Conservation (phyloP, 2,113 vertebrate genomes). For the Oxyura jamaicensis region DNA sequence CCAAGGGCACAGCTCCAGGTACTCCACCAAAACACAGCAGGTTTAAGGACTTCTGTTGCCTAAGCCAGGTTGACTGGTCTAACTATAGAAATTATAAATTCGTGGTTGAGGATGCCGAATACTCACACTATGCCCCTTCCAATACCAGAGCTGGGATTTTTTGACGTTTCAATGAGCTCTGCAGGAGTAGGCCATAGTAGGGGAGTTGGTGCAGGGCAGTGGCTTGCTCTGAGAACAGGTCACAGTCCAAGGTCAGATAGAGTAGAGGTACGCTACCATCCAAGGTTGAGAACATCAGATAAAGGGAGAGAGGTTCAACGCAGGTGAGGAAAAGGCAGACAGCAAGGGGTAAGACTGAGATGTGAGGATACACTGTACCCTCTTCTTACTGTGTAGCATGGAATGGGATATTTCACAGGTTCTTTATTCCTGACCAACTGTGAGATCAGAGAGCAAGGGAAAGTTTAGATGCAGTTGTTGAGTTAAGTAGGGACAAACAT, state of each 20-base stretch:
- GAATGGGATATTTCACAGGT: background rate
- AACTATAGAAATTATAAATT: background rate
- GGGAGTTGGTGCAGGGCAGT: background rate
- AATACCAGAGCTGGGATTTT: background rate
- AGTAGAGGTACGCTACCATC: background rate
- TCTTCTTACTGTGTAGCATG: background rate
- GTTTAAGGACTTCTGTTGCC: background rate
- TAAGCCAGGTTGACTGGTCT: background rate
- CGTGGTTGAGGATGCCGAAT: background rate
- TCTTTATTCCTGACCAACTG: background rate
- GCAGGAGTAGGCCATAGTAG: background rate
- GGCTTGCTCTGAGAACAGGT: background rate
- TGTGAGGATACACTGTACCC: background rate
- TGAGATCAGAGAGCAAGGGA: accelerated
- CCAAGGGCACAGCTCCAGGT: background rate
- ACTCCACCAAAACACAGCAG: background rate
- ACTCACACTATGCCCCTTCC: background rate
- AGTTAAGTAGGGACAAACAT: background rate
- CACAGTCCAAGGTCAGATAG: background rate
- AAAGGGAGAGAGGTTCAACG: background rate
- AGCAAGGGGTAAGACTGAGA: background rate
- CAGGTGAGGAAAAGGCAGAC: background rate
- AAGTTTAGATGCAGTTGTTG: background rate
- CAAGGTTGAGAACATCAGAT: background rate
- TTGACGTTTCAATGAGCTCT: background rate